phyloP scores from a whole-genome alignment of 1,140 invertebrate species.

The Cydia amplana region DNA sequence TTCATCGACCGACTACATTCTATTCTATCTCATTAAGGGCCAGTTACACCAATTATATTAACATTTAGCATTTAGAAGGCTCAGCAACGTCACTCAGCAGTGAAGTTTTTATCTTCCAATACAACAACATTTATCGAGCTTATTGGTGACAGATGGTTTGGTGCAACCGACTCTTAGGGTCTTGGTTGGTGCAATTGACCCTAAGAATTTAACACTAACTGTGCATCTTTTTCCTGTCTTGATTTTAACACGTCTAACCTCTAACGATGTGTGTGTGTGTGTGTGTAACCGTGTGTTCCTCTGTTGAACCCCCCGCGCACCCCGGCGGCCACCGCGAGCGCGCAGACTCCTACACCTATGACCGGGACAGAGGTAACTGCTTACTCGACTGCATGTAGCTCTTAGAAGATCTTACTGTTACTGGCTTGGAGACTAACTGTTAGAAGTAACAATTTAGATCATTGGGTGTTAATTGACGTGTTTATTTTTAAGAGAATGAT shows the following conservation, averaged over 20 bases:
- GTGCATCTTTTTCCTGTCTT: no score
- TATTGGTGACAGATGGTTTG: no score
- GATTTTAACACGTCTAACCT: not conserved
- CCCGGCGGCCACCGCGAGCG: constrained; percentile 69
- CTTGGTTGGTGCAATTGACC: no score
- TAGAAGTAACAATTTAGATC: not conserved
- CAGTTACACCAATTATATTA: no score
- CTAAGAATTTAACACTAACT: no score
- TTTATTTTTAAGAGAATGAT: not conserved
- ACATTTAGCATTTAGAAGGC: no score
- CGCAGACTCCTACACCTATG: constrained; percentile 70
- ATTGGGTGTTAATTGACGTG: not conserved
- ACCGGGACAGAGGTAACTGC: constrained; percentile 71
- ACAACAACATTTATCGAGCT: no score
- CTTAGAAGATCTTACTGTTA: constrained; percentile 34
- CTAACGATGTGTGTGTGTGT: not conserved
- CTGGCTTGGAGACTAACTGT: not conserved
- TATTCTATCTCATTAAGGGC: no score
- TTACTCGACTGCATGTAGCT: constrained; percentile 34
- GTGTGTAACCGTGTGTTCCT: constrained; percentile 52
- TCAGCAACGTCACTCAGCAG: no score
- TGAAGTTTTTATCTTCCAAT: no score
- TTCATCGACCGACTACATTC: no score
- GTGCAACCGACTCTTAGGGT: no score
- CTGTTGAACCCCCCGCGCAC: constrained; percentile 68